phyloP scores from a whole-genome alignment of 2,113 vertebrate species.

The Cyphomyrus discorhynchus region DNA sequence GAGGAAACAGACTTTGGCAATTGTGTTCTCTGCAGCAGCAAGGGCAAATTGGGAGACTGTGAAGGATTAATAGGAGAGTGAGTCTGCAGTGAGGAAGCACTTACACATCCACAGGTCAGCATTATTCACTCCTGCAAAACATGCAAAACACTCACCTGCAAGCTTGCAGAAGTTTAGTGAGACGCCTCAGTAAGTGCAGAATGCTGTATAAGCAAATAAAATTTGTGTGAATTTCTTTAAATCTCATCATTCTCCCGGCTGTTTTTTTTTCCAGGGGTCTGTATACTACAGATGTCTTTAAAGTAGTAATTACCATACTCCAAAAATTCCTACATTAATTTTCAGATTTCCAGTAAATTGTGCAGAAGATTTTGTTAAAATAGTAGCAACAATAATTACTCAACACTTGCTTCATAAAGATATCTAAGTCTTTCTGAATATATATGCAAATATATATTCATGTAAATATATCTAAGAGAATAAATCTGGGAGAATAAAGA shows the following conservation, averaged over 20 bases:
- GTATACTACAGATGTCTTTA: not conserved
- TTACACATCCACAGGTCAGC: not conserved
- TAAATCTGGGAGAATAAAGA: not conserved
- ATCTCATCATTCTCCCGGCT: not conserved
- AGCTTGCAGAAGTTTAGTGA: not conserved
- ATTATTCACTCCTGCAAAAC: not conserved
- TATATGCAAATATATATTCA: not conserved
- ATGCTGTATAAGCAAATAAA: not conserved
- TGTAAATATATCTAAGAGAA: not conserved
- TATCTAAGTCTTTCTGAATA: not conserved
- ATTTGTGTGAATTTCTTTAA: not conserved
- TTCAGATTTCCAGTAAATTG: not conserved
- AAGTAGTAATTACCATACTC: not conserved
- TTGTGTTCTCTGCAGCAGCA: not conserved
- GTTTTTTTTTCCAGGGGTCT: not conserved
- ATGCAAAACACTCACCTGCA: not conserved
- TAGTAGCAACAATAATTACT: not conserved
- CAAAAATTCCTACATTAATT: not conserved
- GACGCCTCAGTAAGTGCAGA: not conserved
- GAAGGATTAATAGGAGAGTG: not conserved
- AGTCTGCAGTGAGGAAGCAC: not conserved
- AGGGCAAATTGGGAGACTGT: not conserved
- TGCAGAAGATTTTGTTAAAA: not conserved
- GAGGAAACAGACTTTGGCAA: not conserved
- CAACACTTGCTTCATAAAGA: too few relatives aligned